Conservation (phyloP, 2,888 invertebrate genomes). For the Andrena bicolor region DNA sequence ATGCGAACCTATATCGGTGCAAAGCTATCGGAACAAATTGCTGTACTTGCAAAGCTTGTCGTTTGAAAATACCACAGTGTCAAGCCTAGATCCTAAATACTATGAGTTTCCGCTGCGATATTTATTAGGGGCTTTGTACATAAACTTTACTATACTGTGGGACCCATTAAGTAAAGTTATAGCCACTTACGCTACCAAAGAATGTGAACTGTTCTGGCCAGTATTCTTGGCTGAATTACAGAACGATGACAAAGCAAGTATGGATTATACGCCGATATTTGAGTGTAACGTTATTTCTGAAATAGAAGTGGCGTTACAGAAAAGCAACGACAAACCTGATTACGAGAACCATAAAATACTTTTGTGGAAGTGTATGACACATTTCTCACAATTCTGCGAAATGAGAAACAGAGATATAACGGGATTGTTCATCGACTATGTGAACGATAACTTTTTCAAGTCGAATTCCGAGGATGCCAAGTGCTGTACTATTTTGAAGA, state of each 20-base stretch:
- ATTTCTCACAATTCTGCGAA: slow-evolving; percentile 92
- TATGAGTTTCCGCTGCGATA: slow-evolving; percentile 90
- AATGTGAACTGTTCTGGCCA: slow-evolving; percentile 90
- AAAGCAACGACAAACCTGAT: slow-evolving; percentile 88
- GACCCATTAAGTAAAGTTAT: slow-evolving; percentile 92
- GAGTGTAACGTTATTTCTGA: slow-evolving; percentile 73
- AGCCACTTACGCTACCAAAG: slow-evolving; percentile 88
- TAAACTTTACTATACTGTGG: slow-evolving; percentile 96
- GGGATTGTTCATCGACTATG: slow-evolving; percentile 92
- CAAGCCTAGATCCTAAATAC: slow-evolving; percentile 86
- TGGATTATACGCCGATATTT: slow-evolving; percentile 54
- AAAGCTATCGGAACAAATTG: slow-evolving; percentile 93
- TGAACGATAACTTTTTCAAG: slow-evolving; percentile 89
- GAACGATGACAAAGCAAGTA: slow-evolving; percentile 77
- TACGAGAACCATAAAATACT: slow-evolving; percentile 91
- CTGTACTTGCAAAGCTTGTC: slow-evolving; percentile 91
- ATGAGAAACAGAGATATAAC: slow-evolving; percentile 92
- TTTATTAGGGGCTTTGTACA: slow-evolving; percentile 92
- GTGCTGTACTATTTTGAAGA: slow-evolving; percentile 86
- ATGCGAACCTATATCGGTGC: slow-evolving; percentile 89
- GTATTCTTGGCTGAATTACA: slow-evolving; percentile 88
- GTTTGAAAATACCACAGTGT: slow-evolving; percentile 84
- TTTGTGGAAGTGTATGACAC: slow-evolving; percentile 92
- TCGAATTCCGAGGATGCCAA: slow-evolving; percentile 87
- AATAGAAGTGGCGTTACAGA: slow-evolving; percentile 75